Base-by-base conservation (phyloP, 1,140 invertebrate genomes). In the Megalonaias nervosa region DNA sequence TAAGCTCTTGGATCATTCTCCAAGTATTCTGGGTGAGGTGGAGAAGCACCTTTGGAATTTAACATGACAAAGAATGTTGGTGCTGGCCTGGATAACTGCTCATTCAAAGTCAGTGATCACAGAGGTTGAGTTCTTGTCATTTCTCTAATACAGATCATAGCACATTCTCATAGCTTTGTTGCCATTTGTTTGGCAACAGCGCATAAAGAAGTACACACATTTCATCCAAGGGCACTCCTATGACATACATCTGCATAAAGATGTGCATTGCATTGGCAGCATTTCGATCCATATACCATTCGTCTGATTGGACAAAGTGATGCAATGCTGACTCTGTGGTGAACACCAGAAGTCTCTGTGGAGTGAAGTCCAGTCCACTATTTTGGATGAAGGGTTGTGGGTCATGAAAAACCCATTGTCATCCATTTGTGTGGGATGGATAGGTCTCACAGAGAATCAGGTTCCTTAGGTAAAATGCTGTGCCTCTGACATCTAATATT, bases 1-100 rank as follows among this genome's bases (percentile, higher is more conserved):
- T 69, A 23, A 72, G 69, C 2, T 55, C 26, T 48, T 77, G 75
- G 21, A 72, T 48, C 26, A 66, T 72, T 61, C 75, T 71, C 68
- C 38, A 38, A 38, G 38, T 38, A 38, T 9, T 38, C 4, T 5
- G 38, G 38, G 4, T 5, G 0, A 38, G 2, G 4, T 5, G 38
- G 38, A 38, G 38, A 38, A 38, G 9, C 38, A 38, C 38, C 38
- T 38, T 59, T 73, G 59, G 48, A 15, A 38, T 9, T 38, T 6
- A 38, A 4, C 38, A 38, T 5, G 38, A 38, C 4, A 6, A 38
- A 38, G 4, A 38, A 38, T 9, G 38, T 38, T 38, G 38, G 38
- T 38, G 38, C 38, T 38, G 38, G 38, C 38, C 38, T 38, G 2
- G 38, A 38, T 38, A 38, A 38, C 38, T 38, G 38, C 38, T 38